Conservation (phyloP, 2,113 vertebrate species). For the Callospermophilus lateralis region DNA sequence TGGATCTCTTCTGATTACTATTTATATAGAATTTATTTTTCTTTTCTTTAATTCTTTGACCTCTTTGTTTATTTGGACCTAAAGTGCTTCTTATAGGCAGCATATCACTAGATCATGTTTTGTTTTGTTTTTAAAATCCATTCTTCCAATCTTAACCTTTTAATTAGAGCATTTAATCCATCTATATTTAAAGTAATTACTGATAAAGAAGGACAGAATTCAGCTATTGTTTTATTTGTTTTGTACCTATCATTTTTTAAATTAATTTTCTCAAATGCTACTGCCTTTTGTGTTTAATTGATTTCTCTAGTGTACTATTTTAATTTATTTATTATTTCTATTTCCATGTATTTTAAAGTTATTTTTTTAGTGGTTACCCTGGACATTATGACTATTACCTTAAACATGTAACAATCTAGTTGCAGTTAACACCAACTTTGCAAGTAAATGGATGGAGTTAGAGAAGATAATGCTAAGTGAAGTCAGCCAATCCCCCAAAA, state of each 20-base stretch:
- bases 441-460: too few species aligned
- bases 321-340: constrained; percentile 18
- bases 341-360: background rate
- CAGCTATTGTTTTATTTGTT: background rate
- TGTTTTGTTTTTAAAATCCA: background rate
- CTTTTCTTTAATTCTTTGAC: background rate
- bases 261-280: background rate
- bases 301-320: background rate
- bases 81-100: background rate
- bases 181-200: background rate
- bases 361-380: background rate
- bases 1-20: background rate
- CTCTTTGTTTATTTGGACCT: background rate
- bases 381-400: background rate
- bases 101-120: background rate
- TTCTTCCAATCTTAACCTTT: background rate
- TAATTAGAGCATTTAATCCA: background rate
- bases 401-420: background rate
- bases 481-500: too few species aligned
- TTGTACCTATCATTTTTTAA: background rate
- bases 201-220: background rate
- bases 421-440: background rate
- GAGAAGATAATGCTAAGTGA: too few species aligned
- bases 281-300: background rate
- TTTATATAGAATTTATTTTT: background rate